phyloP scores from a whole-genome alignment of 2,888 invertebrate genomes.

The Chaitophorus viminalis region DNA sequence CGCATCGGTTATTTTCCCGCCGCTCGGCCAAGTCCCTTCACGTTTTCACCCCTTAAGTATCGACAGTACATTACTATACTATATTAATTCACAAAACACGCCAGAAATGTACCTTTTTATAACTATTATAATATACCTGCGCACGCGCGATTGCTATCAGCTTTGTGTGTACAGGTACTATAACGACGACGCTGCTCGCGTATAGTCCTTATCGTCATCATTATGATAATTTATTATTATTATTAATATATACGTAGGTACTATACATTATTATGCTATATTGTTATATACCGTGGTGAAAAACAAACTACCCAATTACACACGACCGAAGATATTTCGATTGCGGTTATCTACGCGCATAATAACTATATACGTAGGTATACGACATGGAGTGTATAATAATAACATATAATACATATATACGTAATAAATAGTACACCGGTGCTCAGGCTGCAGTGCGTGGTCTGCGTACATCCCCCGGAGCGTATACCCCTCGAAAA shows the following conservation, averaged over 20 bases:
- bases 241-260: background rate
- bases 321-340: slow-evolving; percentile 17
- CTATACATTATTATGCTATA: no score
- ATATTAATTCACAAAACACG: background rate
- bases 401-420: background rate
- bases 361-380: background rate
- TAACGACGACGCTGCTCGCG: background rate
- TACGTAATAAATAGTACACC: background rate
- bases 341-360: slow-evolving; percentile 43
- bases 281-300: no score
- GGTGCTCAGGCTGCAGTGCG: background rate
- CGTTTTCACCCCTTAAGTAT: background rate
- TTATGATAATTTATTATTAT: background rate
- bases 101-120: no score
- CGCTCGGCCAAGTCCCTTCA: background rate
- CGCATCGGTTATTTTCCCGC: slow-evolving; percentile 17
- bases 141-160: background rate
- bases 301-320: slow-evolving; percentile 60
- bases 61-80: background rate
- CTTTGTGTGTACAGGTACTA: background rate
- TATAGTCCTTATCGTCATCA: background rate
- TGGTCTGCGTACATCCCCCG: no score
- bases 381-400: background rate
- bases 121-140: no score
- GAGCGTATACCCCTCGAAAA: slow-evolving; percentile 6